Evolutionary conservation across 2,113 vertebrate genomes (phyloP).

Genomic region (Prionailurus bengalensis): DNA sequence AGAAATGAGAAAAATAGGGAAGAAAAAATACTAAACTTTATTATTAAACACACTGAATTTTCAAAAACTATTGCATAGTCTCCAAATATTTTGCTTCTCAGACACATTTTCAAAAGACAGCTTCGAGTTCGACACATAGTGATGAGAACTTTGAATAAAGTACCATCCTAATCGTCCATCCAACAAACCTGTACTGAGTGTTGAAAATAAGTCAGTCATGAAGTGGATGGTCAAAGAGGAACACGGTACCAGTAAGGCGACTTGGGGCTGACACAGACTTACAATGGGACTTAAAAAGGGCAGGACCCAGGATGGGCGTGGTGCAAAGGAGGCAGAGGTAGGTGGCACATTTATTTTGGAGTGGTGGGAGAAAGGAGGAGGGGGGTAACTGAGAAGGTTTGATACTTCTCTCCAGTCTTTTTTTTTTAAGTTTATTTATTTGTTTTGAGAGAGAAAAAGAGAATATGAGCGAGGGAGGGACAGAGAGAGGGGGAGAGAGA

Average conservation of each 20-base stretch:
- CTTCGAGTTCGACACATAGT: not conserved
- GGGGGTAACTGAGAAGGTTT: not conserved
- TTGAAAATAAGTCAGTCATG: not conserved
- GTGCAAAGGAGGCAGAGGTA: accelerated
- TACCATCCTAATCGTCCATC: not conserved
- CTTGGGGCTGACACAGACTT: not conserved
- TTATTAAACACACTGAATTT: constrained; percentile 27
- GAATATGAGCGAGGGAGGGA: no score
- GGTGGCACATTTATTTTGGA: not conserved
- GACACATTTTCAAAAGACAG: not conserved
- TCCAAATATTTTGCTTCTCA: constrained; percentile 26
- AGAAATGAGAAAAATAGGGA: not conserved
- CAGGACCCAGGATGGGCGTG: no score
- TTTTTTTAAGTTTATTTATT: no score
- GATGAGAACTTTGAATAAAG: not conserved
- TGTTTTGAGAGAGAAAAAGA: no score
- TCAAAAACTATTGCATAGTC: not conserved
- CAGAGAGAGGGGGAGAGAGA: no score
- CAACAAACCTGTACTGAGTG: not conserved
- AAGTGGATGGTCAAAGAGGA: not conserved
- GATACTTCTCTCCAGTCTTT: not conserved
- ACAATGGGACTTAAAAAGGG: not conserved
- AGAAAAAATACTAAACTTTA: not conserved
- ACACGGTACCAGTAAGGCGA: not conserved
- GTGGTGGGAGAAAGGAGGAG: no score